These are phyloP conservation scores for Lysiphlebus fabarum DNA, from an alignment of 1,140 invertebrate genomes.

Conservation along the genomic window DNA sequence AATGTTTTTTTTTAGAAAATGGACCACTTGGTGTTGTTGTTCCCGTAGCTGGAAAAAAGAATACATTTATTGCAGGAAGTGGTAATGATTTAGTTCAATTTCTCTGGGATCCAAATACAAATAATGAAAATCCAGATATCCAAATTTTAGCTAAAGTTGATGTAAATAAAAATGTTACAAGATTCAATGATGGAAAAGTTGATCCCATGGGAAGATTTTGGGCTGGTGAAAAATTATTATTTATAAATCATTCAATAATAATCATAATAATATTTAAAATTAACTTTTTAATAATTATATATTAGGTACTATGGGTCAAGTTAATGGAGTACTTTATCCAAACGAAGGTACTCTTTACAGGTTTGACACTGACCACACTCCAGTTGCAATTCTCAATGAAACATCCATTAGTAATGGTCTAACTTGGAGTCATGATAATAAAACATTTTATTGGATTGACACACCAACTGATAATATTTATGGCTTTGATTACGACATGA, in stretches of 20 bases:
- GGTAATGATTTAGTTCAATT: slow-evolving; percentile 63
- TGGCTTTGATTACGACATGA: slow-evolving; percentile 63
- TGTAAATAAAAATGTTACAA: slow-evolving; percentile 19
- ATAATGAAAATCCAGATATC: slow-evolving; percentile 52
- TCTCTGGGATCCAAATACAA: slow-evolving; percentile 64
- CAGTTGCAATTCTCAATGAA: slow-evolving; percentile 43
- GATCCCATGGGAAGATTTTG: slow-evolving; percentile 76
- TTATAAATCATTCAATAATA: slow-evolving; percentile 49
- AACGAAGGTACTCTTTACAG: slow-evolving; percentile 58
- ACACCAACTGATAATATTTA: slow-evolving; percentile 65
- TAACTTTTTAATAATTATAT: no score
- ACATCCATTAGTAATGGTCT: slow-evolving; percentile 79
- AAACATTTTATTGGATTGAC: slow-evolving; percentile 76
- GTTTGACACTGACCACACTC: slow-evolving; percentile 46
- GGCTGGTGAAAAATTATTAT: slow-evolving; percentile 70
- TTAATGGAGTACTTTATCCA: slow-evolving; percentile 54
- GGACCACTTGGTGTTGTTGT: slow-evolving; percentile 63
- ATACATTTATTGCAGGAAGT: slow-evolving; percentile 65
- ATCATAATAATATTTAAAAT: slow-evolving; percentile 10
- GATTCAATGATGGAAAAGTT: slow-evolving; percentile 86
- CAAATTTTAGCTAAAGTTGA: slow-evolving; percentile 41
- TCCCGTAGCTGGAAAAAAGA: slow-evolving; percentile 61
- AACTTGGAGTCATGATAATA: slow-evolving; percentile 69
- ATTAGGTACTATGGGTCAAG: slow-evolving; percentile 62
- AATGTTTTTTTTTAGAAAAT: slow-evolving; percentile 45